Conservation (phyloP, 2,888 invertebrate genomes). For the Idaea straminata region DNA sequence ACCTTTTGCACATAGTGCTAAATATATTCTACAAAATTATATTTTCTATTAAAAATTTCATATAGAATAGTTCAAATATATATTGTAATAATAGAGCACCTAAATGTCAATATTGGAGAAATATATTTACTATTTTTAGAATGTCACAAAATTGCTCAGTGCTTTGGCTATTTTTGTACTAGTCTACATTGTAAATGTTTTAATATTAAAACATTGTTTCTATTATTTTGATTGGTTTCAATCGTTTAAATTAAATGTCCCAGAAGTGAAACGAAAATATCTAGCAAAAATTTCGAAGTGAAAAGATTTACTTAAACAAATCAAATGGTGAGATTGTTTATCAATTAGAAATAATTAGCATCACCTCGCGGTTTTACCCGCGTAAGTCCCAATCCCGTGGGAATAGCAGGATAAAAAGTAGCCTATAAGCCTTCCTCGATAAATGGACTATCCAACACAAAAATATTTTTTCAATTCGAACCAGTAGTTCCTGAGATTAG, state of each 20-base stretch:
- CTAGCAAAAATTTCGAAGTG: no score
- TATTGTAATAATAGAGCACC: slow-evolving; percentile 14
- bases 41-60: slow-evolving; percentile 6
- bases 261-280: background rate
- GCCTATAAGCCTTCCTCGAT: no score
- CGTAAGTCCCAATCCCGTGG: no score
- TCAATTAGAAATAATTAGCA: no score
- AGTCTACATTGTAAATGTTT: slow-evolving; percentile 69
- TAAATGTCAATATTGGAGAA: slow-evolving; percentile 19
- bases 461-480: no score
- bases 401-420: no score
- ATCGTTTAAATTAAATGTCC: slow-evolving; percentile 30
- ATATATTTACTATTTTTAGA: slow-evolving; percentile 38
- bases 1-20: slow-evolving; percentile 51
- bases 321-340: no score
- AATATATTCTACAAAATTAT: slow-evolving; percentile 33
- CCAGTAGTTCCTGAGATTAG: no score
- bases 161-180: slow-evolving; percentile 78
- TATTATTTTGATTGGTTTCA: slow-evolving; percentile 39
- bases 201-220: slow-evolving; percentile 62
- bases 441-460: no score
- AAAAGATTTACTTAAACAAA: no score
- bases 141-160: slow-evolving; percentile 74
- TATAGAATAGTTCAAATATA: slow-evolving; percentile 5
- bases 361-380: no score